A percentile compares a stretch with the other conserved stretches of the same genome.
Evolutionary conservation across 2,888 invertebrate species (phyloP).

Genomic region (Hirtodrosophila duncani): DNA sequence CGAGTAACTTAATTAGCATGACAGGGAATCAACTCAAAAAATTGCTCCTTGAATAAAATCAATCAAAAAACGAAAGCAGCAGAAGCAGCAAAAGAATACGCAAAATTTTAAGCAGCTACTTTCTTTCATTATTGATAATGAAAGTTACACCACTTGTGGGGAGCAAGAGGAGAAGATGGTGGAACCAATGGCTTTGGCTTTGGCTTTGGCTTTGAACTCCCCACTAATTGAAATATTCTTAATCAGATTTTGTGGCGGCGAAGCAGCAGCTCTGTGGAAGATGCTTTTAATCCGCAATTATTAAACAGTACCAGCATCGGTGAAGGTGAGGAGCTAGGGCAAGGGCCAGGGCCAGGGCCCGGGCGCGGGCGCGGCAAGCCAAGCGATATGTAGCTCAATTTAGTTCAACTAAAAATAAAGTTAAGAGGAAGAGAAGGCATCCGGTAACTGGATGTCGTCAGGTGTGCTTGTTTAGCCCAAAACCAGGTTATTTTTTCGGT

Average conservation of each 20-base stretch:
- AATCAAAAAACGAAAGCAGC: slow-evolving; percentile 39
- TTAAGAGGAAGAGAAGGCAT: slow-evolving; percentile 12
- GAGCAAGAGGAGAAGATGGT: neutral
- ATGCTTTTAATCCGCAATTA: slow-evolving; percentile 69
- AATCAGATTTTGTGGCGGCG: slow-evolving; percentile 57
- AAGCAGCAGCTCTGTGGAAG: slow-evolving; percentile 30
- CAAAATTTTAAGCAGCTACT: no score
- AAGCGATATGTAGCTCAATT: slow-evolving; percentile 65
- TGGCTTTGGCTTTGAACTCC: neutral
- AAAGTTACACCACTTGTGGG: slow-evolving; percentile 25
- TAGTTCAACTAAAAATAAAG: slow-evolving; percentile 62
- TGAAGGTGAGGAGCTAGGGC: slow-evolving; percentile 6
- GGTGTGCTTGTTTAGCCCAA: slow-evolving; percentile 35
- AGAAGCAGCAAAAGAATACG: slow-evolving; percentile 6
- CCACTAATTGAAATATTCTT: slow-evolving; percentile 70
- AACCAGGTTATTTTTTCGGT: no score
- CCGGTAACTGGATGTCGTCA: neutral
- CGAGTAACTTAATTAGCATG: slow-evolving; percentile 69
- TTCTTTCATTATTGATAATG: slow-evolving; percentile 43
- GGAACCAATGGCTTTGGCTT: slow-evolving; percentile 25
- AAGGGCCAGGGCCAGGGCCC: slow-evolving; percentile 7
- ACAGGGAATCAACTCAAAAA: slow-evolving; percentile 35
- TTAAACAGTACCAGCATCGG: no score
- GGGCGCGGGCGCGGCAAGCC: neutral
- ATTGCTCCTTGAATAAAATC: slow-evolving; percentile 35